Conservation (phyloP, 2,113 vertebrate genomes). For the Scatophagus argus region DNA sequence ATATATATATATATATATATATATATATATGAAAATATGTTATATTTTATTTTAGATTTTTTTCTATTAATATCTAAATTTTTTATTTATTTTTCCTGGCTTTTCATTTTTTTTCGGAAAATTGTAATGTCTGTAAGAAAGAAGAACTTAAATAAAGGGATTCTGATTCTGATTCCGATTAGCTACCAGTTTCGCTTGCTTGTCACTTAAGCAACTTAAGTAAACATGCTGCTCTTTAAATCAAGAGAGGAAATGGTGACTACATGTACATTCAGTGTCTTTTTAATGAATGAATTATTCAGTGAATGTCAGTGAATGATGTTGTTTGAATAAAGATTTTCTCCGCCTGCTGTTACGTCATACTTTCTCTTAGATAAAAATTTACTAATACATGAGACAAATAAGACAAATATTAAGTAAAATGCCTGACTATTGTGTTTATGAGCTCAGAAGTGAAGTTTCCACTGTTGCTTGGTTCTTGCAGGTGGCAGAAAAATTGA, state of each 20-base stretch:
- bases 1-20: no score
- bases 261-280: neutral
- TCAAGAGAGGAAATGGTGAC: neutral
- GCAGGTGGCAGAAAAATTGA: slow-evolving; percentile 65
- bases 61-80: no score
- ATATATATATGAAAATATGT: no score
- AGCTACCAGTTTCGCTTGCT: no score
- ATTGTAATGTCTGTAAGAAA: no score
- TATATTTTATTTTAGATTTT: no score
- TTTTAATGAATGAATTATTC: neutral
- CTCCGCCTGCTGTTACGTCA: neutral
- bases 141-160: no score
- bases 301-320: no score
- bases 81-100: no score
- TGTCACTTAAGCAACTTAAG: neutral
- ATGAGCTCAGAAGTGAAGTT: neutral
- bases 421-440: neutral
- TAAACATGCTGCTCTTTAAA: neutral
- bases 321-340: neutral
- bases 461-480: slow-evolving; percentile 27
- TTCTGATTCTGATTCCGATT: no score
- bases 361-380: neutral
- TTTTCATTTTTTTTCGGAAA: no score
- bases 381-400: no score
- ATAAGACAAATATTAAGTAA: neutral